Conservation (phyloP, 2,888 invertebrate genomes). For the Eupithecia subfuscata region DNA sequence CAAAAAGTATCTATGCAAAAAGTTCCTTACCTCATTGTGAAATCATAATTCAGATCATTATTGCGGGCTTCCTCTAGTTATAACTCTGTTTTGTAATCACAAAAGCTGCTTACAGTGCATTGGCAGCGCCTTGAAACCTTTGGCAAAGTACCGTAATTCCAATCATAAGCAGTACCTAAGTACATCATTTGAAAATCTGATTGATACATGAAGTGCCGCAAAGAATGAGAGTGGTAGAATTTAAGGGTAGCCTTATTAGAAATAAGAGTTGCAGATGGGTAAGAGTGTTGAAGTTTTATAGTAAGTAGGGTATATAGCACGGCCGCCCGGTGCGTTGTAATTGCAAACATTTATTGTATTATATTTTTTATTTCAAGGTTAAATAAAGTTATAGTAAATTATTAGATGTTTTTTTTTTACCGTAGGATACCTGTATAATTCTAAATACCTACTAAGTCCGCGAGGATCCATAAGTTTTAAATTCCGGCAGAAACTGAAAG, state of each 20-base stretch:
- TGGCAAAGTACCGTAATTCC: not conserved
- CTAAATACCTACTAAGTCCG: no score
- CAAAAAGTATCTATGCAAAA: no score
- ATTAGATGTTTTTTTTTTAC: conserved; percentile 9
- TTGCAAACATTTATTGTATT: conserved; percentile 72
- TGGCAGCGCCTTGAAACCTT: not conserved
- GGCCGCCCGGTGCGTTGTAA: conserved; percentile 72
- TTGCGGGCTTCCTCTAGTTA: not conserved
- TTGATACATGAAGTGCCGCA: conserved; percentile 54
- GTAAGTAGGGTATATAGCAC: conserved; percentile 63
- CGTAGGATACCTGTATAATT: not conserved
- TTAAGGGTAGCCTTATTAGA: conserved; percentile 83
- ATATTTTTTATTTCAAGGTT: conserved; percentile 74
- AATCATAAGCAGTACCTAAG: not conserved
- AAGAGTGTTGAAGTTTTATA: conserved; percentile 75
- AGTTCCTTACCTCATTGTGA: not conserved
- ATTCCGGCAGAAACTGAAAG: not conserved
- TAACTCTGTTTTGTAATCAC: not conserved
- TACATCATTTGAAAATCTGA: not conserved
- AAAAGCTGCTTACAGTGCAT: not conserved
- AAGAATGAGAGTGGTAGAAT: conserved; percentile 68
- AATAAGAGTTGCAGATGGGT: conserved; percentile 69
- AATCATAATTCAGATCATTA: not conserved
- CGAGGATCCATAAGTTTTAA: not conserved
- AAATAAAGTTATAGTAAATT: conserved; percentile 75